Percentiles rank a stretch among this genome's conserved stretches.
Evolutionary conservation across 2,113 vertebrate genomes (phyloP).

Genomic region (Pelobates fuscus): DNA sequence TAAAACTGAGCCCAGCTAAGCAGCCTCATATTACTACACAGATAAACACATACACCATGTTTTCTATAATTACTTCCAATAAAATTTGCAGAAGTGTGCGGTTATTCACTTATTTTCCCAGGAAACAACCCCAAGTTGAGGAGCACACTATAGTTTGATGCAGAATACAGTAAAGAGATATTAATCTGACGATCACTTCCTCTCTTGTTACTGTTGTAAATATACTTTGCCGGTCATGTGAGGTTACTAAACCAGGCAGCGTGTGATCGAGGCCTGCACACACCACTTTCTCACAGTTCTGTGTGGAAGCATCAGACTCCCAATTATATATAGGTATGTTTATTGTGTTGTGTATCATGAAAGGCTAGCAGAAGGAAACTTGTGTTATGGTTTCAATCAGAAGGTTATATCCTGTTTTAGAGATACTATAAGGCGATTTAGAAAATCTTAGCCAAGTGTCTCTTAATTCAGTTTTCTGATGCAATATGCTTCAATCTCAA

Average conservation of each 20-base stretch:
- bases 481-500: too few relatives aligned
- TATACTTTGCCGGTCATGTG: constrained; percentile 30
- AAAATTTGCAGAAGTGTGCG: not conserved
- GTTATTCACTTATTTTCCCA: not conserved
- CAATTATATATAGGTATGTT: not conserved
- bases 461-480: too few relatives aligned
- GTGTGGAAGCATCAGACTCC: not conserved
- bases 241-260: not conserved
- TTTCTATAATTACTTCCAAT: not conserved
- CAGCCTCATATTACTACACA: too few relatives aligned
- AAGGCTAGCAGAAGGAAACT: too few relatives aligned
- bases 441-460: too few relatives aligned
- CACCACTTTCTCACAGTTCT: not conserved
- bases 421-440: too few relatives aligned
- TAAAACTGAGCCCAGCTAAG: too few relatives aligned
- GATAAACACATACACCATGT: too few relatives aligned
- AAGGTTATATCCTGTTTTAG: too few relatives aligned
- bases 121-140: not conserved
- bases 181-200: constrained; percentile 23
- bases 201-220: constrained; percentile 15
- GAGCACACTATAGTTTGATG: not conserved
- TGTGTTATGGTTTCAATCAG: too few relatives aligned
- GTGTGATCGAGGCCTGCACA: not conserved
- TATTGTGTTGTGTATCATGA: too few relatives aligned
- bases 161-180: constrained; percentile 10